These are phyloP conservation scores for Adelognathus sp. DNA, from an alignment of 2,888 invertebrate species.

Conservation along the genomic window DNA sequence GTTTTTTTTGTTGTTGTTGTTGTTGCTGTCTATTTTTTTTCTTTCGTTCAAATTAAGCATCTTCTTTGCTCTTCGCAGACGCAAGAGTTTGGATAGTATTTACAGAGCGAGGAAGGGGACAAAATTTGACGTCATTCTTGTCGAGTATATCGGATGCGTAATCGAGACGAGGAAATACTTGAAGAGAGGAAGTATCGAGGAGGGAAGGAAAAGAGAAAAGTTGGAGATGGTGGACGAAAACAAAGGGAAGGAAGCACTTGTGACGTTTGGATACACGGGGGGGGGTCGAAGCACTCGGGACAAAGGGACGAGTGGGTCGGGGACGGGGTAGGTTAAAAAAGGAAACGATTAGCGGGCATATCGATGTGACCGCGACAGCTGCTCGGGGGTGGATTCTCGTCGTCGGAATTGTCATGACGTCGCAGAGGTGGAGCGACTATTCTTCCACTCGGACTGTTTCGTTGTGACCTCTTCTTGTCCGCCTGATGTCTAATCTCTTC, in stretches of 20 bases:
- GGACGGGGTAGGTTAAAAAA: slow-evolving; percentile 65
- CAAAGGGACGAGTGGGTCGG: background rate
- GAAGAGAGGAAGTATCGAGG: background rate
- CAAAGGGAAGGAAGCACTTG: slow-evolving; percentile 30
- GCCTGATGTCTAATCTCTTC: slow-evolving; percentile 72
- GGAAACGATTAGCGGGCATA: slow-evolving; percentile 69
- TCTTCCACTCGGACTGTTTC: slow-evolving; percentile 27
- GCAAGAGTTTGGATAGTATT: slow-evolving; percentile 43
- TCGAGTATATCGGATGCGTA: background rate
- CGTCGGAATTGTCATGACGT: slow-evolving; percentile 77
- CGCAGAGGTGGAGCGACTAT: slow-evolving; percentile 51
- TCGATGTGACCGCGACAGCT: slow-evolving; percentile 82
- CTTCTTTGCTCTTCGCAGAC: slow-evolving; percentile 34
- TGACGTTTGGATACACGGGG: slow-evolving; percentile 3
- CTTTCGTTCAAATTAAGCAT: slow-evolving; percentile 64
- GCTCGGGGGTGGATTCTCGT: slow-evolving; percentile 83
- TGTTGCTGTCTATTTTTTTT: slow-evolving; percentile 36
- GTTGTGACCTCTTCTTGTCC: slow-evolving; percentile 67
- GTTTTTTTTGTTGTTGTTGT: slow-evolving; percentile 47
- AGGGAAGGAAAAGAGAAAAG: background rate
- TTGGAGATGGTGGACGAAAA: background rate
- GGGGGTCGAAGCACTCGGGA: background rate
- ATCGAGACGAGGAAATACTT: background rate
- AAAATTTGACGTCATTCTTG: background rate
- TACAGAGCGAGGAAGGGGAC: slow-evolving; percentile 34